Evolutionary conservation across 2,113 vertebrate genomes (phyloP), one percentile per base, ranked within the genome.

Genomic region (Callithrix jacchus): DNA sequence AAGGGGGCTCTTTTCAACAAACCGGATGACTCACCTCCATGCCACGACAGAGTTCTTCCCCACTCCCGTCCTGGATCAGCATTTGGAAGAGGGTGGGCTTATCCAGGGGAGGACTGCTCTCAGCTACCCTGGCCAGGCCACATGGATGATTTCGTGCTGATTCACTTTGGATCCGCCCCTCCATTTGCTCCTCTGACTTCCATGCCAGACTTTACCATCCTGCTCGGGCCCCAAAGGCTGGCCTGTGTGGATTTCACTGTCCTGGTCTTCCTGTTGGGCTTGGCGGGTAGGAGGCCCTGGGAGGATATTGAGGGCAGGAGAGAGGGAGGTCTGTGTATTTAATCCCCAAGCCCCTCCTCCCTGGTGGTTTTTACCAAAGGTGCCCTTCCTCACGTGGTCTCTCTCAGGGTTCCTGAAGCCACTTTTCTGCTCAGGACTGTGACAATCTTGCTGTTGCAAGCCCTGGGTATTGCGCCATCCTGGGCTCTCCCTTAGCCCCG

Each of bases 401-500:
- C 49, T 64, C 58, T 45, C 18, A 6, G 47, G 14, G 52, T 37
- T 83, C 74, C 20, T 7, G 16, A 16, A 52, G 45, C 40, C 37
- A 9, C 14, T 54, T 68, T 73, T 25, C 42, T 56, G 2, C 37
- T 18, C 20, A 16, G 7, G 40, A 11, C 27, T 4, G 23, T n/a
- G 18, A 25, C 30, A 47, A 11, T 23, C n/a, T 16, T 32, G 20
- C 23, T 42, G 18, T 27, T 16, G 35, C 35, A 42, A 94, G 42
- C 1, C 58, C 11, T 1, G 8, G 23, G 4, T 8, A 16, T 17
- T 49, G 23, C 9, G 1, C 21, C 35, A 13, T n/a, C 18, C 37
- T 18, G 20, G 12, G 35, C n/a, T 14, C 12, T 71, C 30, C 45
- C 58, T 30, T n/a, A 42, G 42, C 52, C 30, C 56, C 20, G 30